Evolutionary conservation across 2,113 vertebrate species (phyloP), one percentile per base, ranked within the genome.

Genomic region (Laterallus jamaicensis): DNA sequence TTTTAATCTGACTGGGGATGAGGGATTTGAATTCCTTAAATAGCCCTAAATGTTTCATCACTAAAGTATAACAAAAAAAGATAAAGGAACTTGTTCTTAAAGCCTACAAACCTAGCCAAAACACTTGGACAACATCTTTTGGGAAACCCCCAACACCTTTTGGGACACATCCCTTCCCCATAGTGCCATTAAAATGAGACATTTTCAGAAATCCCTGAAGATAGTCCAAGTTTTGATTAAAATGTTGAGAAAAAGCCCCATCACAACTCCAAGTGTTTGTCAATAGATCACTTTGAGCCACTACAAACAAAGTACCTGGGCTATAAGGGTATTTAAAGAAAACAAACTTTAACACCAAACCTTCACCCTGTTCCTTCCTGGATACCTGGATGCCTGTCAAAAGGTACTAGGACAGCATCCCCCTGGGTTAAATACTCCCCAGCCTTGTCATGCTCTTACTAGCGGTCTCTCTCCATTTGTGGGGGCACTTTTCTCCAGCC

Each of bases 1-100:
- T 93, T 92, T 94, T 85, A 76, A 79, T 93, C 64, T 84, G 37
- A 91, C 35, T 73, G 49, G 66, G 20, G 93, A 77, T 1, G 3
- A 83, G 80, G 50, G 64, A 94, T 81, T 54, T 88, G n/a, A 89
- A 86, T 87, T 93, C 58, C 32, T 86, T 68, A 77, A 92, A 67
- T 32, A 56, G 50, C 31, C 29, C 35, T 67, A 21, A 90, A 73
- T 49, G 28, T 93, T 81, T 83, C 21, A 81, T 74, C 81, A 59
- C 7, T 71, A 59, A 70, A 0, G 0, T 26, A 42, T 35, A 73
- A 79, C 39, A 13, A 60, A 42, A 74, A 62, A 77, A n/a, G 29
- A 39, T 9, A 31, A 86, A 82, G 63, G 42, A 67, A 67, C 42
- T 83, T 86, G 64, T 20, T 80, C 28, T 62, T 86, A 52, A 55